Evolutionary conservation across 1,140 invertebrate species (phyloP).

Genomic region (Leucophenga varia): DNA sequence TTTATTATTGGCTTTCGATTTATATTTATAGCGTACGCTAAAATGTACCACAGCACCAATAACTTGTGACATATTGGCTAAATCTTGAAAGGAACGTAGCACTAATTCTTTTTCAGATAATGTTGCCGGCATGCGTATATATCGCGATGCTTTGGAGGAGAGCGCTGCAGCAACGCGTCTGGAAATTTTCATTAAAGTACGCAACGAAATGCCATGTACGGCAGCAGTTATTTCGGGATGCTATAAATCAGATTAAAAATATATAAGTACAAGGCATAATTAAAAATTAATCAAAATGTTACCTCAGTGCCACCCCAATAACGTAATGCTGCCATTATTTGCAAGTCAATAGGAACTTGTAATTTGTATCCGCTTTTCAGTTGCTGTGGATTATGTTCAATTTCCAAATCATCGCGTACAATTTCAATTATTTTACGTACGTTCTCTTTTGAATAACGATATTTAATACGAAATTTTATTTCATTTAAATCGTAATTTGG

Average conservation of each 20-base stretch:
- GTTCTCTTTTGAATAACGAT: slow-evolving; percentile 44
- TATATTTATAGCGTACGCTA: slow-evolving; percentile 23
- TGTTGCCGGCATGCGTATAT: slow-evolving; percentile 45
- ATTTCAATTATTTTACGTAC: slow-evolving; percentile 41
- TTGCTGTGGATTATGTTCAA: slow-evolving; percentile 30
- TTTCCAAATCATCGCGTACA: slow-evolving; percentile 41
- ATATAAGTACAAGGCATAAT: neutral
- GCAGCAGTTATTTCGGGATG: slow-evolving; percentile 36
- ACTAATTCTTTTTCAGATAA: slow-evolving; percentile 42
- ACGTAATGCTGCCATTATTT: slow-evolving; percentile 38
- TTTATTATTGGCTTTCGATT: too few species aligned
- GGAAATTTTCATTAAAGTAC: slow-evolving; percentile 39
- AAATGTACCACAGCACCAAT: slow-evolving; percentile 36
- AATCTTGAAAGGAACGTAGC: slow-evolving; percentile 33
- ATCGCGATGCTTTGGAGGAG: slow-evolving; percentile 39
- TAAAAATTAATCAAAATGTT: slow-evolving; percentile 2
- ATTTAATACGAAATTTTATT: slow-evolving; percentile 36
- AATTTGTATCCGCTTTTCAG: too few species aligned
- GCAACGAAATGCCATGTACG: slow-evolving; percentile 32
- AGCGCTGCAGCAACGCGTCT: slow-evolving; percentile 37
- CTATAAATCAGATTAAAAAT: slow-evolving; percentile 12
- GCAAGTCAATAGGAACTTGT: slow-evolving; percentile 43
- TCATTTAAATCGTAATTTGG: slow-evolving; percentile 38
- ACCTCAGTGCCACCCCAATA: slow-evolving; percentile 45
- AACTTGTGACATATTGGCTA: slow-evolving; percentile 45